Conservation (phyloP, 2,888 invertebrate genomes). For the Tethea ocularis region DNA sequence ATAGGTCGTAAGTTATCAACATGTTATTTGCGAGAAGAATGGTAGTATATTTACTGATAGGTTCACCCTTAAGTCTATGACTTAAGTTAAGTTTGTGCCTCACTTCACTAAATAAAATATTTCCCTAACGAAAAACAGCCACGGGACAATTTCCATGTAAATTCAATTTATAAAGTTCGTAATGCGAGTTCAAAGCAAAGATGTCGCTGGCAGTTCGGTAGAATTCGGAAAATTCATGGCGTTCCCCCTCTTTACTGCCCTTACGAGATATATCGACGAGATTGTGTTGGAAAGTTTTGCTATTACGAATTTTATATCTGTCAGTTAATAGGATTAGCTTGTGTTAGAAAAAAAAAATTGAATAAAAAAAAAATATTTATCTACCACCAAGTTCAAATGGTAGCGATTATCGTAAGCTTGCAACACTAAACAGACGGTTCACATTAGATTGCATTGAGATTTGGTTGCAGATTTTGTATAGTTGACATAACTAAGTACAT, state of each 20-base stretch:
- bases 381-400: too few relatives aligned
- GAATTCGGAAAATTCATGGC: not conserved
- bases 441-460: too few relatives aligned
- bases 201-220: conserved; percentile 7
- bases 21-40: too few relatives aligned
- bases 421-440: too few relatives aligned
- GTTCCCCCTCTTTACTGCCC: not conserved
- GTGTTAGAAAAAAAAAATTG: not conserved
- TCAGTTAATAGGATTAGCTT: not conserved
- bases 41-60: too few relatives aligned
- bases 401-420: too few relatives aligned
- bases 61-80: not conserved
- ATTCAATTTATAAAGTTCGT: conserved; percentile 16
- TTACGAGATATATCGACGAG: conserved; percentile 5
- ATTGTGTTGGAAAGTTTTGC: conserved; percentile 11
- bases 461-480: too few relatives aligned
- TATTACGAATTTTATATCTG: not conserved
- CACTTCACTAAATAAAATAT: not conserved
- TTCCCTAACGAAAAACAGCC: conserved; percentile 4
- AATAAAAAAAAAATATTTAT: too few relatives aligned
- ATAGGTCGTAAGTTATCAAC: too few relatives aligned
- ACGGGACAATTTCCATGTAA: conserved; percentile 17
- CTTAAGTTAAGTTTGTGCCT: not conserved
- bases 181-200: conserved; percentile 15
- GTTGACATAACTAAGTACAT: too few relatives aligned